Conservation (phyloP, 2,113 vertebrate species). For the Crotalus tigris region DNA sequence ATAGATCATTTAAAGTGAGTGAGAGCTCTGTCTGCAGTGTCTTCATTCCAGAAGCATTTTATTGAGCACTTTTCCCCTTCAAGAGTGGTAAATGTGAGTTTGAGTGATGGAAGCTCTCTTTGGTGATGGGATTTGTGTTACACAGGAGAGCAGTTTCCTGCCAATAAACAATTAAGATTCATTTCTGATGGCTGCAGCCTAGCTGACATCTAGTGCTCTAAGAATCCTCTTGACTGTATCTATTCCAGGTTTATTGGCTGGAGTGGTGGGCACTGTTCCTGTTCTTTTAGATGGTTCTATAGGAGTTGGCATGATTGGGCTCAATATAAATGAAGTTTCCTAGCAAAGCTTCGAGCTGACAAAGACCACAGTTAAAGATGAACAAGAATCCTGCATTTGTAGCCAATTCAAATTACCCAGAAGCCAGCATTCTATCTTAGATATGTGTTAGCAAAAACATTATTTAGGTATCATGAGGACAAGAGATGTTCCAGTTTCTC, state of each 20-base stretch:
- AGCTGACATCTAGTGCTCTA: not conserved
- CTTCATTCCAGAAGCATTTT: slow-evolving; percentile 2
- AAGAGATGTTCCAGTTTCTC: not conserved
- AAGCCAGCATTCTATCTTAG: not conserved
- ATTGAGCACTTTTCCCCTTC: slow-evolving; percentile 15
- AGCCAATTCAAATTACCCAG: not conserved
- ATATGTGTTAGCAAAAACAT: not conserved
- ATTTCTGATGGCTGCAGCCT: not conserved
- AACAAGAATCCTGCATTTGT: not conserved
- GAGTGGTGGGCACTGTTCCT: not conserved
- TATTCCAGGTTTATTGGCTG: not conserved
- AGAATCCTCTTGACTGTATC: not conserved
- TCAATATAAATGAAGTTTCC: not conserved
- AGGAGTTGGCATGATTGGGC: not conserved
- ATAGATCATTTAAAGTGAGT: slow-evolving; percentile 9
- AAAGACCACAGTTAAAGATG: not conserved
- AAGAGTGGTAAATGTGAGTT: slow-evolving; percentile 25
- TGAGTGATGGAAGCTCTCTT: slow-evolving; percentile 16
- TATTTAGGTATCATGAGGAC: not conserved
- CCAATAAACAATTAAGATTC: slow-evolving; percentile 20
- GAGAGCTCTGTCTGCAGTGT: not conserved
- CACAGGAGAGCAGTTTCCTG: slow-evolving; percentile 17
- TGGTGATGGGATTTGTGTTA: slow-evolving; percentile 3
- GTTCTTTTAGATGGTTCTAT: not conserved
- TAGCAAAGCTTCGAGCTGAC: not conserved